Base-by-base conservation (phyloP, 2,888 invertebrate species). In the Allophyes oxyacanthae region DNA sequence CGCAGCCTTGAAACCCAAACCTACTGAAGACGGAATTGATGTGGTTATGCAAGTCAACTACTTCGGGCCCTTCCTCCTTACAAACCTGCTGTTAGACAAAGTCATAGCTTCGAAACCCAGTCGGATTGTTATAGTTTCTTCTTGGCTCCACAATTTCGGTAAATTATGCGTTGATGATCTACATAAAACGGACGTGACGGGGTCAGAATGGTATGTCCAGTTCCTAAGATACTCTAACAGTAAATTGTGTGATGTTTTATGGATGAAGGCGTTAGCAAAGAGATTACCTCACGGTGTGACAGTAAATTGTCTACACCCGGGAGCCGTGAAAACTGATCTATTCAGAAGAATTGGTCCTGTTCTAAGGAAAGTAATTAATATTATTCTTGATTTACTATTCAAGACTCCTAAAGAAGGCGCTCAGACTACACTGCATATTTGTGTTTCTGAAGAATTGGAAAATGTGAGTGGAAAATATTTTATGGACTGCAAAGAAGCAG, bases 291-390 rank as follows among this genome's bases (percentile, higher is more conserved):
- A 76, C 13, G 96, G 95, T 6, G 96, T 98, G 0, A 97, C 97
- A 0, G 97, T 95, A 0, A 98, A 98, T 81, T 96, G 96, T 64
- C 86, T 98, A 45, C 98, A 98, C 88, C 98, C 98, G 0, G 98
- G 98, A 7, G 90, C 97, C 83, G 96, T 98, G 33, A 96, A 96
- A 81, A 97, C 97, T 0, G 96, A 97, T 14, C 97, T 97, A 50
- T 97, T 96, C 95, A 94, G 96, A 38, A 96, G 94, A 72, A 85
- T 95, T 10, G 95, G 95, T 0, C 20, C 61, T 0, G 1, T 45
- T 0, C 20, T 0, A 84, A 95, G 0, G n/a, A n/a, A 95, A 94
- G 11, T 88, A 95, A 0, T 60, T 96, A 61, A 92, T 63, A 77
- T 95, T 3, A 83, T 96, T 2, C 89, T 95, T 0, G 95, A 95